A percentile compares a stretch with the other conserved stretches of the same genome.
phyloP scores from a whole-genome alignment of 2,888 invertebrate species.

The Leptodirus hochenwartii region DNA sequence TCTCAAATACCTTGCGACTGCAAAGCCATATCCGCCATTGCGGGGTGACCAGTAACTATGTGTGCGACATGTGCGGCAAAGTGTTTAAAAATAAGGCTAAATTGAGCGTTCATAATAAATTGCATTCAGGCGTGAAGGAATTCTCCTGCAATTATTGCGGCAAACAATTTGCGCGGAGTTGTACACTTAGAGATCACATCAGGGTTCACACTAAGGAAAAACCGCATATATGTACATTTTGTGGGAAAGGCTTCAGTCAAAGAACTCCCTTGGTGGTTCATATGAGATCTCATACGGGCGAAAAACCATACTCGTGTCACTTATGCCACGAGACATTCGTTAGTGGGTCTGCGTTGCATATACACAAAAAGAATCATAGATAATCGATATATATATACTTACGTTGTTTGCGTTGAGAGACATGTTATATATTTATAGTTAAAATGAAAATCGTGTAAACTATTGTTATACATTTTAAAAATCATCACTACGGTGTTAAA shows the following conservation, averaged over 20 bases:
- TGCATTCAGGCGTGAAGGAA: conserved; percentile 23
- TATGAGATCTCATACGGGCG: conserved; percentile 10
- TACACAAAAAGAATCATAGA: neutral
- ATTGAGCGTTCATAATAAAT: too few relatives aligned
- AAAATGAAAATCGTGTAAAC: too few relatives aligned
- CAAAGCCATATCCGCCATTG: too few relatives aligned
- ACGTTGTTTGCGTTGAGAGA: too few relatives aligned
- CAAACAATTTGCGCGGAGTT: conserved; percentile 22
- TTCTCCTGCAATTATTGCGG: conserved; percentile 24
- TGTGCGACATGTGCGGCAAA: conserved; percentile 25
- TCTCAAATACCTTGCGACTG: too few relatives aligned
- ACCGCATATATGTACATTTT: conserved; percentile 27
- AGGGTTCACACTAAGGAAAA: conserved; percentile 25
- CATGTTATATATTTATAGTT: too few relatives aligned
- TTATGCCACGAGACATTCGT: neutral
- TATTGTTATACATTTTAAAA: too few relatives aligned
- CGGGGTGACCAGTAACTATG: too few relatives aligned
- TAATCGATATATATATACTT: too few relatives aligned
- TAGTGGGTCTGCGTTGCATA: neutral
- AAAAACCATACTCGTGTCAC: conserved; percentile 10
- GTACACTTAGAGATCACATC: conserved; percentile 23
- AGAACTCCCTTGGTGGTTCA: too few relatives aligned
- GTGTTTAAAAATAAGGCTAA: conserved; percentile 24
- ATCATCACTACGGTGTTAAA: too few relatives aligned
- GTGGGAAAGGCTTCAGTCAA: conserved; percentile 20